Evolutionary conservation across 2,888 invertebrate species (phyloP), one percentile per base, ranked within the genome.

Genomic region (Torymus tubicola): DNA sequence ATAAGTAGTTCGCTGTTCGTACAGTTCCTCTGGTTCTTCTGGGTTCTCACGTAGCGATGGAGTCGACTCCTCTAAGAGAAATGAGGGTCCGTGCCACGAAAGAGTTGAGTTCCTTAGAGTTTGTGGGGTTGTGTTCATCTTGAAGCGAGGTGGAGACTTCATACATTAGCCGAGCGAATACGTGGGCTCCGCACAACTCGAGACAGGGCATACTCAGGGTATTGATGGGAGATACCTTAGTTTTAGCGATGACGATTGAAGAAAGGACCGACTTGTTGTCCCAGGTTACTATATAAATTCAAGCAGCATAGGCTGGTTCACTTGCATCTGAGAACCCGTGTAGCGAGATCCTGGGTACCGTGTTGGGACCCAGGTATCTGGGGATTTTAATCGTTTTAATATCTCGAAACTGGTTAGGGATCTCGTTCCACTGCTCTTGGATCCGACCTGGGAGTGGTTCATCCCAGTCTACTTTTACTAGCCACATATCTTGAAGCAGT

Each of bases 161-260:
- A 2, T 21, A 11, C 12, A 31, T 31, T 2, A 63, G 63, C 21
- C 55, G 31, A 0, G 74, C 78, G 3, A 83, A 42, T 4, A 84
- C 31, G 5, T 78, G 57, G 1, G 83, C 83, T 1, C 73, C 82
- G 18, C 68, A 79, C 2, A 24, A 3, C 24, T 24, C 24, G 3
- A 24, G 24, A 24, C 24, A 3, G 24, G 24, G 24, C 24, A 18
- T 83, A 64, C 64, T 84, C 82, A 13, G 57, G 0, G 52, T 58
- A 53, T 81, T 81, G 53, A 83, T 18, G 12, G 82, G 79, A 31
- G 83, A 73, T 0, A 83, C 78, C 14, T 69, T 75, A 1, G 82
- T 79, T 63, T 81, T 80, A 1, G 84, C 65, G 0, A 67, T 50
- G 0, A 76, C 16, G 11, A 76, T 13, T 11, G 57, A 31, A 18